phyloP scores from a whole-genome alignment of 2,797 vertebrate species.

The Sarcophilus harrisii region DNA sequence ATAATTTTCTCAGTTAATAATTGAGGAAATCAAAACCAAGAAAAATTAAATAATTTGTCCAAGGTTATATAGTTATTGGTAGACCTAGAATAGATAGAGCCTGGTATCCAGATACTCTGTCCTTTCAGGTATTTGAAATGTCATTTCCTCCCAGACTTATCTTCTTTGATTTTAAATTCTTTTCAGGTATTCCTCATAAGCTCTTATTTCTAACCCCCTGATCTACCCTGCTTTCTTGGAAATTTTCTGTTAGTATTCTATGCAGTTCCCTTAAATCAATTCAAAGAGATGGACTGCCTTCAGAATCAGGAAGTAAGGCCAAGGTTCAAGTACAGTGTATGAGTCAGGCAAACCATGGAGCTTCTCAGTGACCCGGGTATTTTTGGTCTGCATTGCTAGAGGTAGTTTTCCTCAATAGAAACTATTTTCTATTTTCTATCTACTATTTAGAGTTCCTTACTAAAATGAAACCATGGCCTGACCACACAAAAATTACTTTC shows the following conservation, averaged over 20 bases:
- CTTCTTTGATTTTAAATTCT: constrained; percentile 15
- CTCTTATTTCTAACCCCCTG: not conserved
- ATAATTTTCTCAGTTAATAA: not conserved
- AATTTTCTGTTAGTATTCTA: not conserved
- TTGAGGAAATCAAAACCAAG: not conserved
- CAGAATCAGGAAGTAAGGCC: not conserved
- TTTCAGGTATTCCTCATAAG: not conserved
- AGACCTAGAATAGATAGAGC: not conserved
- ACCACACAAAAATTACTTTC: not conserved
- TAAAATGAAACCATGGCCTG: not conserved
- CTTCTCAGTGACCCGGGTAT: not conserved
- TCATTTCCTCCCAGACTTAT: not conserved
- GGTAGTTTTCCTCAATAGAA: not conserved
- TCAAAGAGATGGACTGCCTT: not conserved
- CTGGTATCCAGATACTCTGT: not conserved
- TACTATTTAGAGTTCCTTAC: not conserved
- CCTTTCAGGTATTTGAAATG: not conserved
- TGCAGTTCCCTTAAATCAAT: not conserved
- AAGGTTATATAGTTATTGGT: not conserved
- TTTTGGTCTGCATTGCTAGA: not conserved
- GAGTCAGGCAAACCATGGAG: not conserved
- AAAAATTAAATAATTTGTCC: not conserved
- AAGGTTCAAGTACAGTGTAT: not conserved
- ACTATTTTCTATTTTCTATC: not conserved
- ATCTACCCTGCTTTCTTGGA: not conserved